Evolutionary conservation across 2,888 invertebrate genomes (phyloP).

Genomic region (Macrostomum cliftonense): DNA sequence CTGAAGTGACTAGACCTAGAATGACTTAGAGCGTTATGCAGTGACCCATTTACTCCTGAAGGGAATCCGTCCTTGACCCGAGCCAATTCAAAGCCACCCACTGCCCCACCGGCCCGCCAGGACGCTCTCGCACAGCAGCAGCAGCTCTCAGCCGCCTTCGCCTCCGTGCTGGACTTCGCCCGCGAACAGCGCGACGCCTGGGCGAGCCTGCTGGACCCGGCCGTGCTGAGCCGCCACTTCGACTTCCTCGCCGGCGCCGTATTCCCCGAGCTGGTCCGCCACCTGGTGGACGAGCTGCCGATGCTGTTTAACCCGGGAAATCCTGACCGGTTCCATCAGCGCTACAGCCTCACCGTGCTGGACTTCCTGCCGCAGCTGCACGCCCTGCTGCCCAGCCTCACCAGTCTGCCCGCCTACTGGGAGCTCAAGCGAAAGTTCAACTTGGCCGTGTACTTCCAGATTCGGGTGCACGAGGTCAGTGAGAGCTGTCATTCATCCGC

Average conservation of each 20-base stretch:
- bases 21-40: too few relatives aligned
- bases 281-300: slow-evolving; percentile 46
- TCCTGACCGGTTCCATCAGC: slow-evolving; percentile 57
- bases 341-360: slow-evolving; percentile 1
- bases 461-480: slow-evolving; percentile 41
- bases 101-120: too few relatives aligned
- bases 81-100: too few relatives aligned
- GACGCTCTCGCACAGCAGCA: too few relatives aligned
- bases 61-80: too few relatives aligned
- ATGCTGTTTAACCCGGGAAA: slow-evolving; percentile 78
- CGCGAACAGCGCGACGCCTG: too few relatives aligned
- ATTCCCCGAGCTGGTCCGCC: slow-evolving; percentile 57
- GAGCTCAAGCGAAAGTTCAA: too few relatives aligned
- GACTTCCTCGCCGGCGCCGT: slow-evolving; percentile 66
- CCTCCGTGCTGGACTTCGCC: too few relatives aligned
- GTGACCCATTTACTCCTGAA: too few relatives aligned
- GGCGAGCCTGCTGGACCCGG: too few relatives aligned
- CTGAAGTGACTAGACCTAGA: too few relatives aligned
- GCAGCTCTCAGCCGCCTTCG: too few relatives aligned
- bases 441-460: slow-evolving; percentile 66
- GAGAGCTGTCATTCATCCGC: not conserved
- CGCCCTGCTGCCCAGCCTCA: not conserved
- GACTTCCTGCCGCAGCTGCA: slow-evolving; percentile 4
- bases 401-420: slow-evolving; percentile 49
- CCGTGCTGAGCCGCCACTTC: slow-evolving; percentile 42